These are phyloP conservation scores for Xylocopa sonorina DNA, from an alignment of 1,140 invertebrate species.

Conservation along the genomic window DNA sequence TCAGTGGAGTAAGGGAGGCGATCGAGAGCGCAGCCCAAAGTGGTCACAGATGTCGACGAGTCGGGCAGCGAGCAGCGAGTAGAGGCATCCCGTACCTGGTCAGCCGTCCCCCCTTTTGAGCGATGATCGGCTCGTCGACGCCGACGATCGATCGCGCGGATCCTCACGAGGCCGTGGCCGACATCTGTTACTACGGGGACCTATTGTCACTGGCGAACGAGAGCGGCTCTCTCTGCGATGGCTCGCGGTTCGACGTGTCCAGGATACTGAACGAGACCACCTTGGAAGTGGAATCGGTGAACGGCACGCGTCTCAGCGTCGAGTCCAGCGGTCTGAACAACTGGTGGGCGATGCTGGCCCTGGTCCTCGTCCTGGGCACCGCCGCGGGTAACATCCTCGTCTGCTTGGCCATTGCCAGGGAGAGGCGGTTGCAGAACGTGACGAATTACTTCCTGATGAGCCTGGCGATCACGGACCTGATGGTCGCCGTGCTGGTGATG, in stretches of 20 bases:
- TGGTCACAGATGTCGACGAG: neutral
- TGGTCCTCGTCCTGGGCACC: conserved; percentile 92
- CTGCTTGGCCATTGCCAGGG: conserved; percentile 94
- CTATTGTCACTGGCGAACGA: conserved; percentile 23
- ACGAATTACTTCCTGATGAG: conserved; percentile 99
- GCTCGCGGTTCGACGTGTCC: conserved; percentile 54
- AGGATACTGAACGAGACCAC: conserved; percentile 72
- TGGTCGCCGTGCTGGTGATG: conserved; percentile 96
- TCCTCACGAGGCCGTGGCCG: conserved; percentile 40
- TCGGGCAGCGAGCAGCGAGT: neutral
- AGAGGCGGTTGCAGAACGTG: conserved; percentile 94
- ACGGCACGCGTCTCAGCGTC: conserved; percentile 34
- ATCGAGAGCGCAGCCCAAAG: no score
- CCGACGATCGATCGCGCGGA: conserved; percentile 46
- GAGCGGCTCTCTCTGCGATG: neutral
- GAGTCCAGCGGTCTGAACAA: conserved; percentile 82
- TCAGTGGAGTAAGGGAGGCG: neutral
- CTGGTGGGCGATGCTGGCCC: conserved; percentile 89
- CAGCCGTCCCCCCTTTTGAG: conserved; percentile 21
- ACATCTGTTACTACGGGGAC: conserved; percentile 27
- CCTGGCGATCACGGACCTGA: conserved; percentile 96
- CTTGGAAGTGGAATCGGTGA: conserved; percentile 42
- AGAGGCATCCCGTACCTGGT: neutral
- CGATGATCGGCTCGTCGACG: conserved; percentile 55
- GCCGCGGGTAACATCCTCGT: conserved; percentile 97